Conservation (phyloP, 2,113 vertebrate species). For the Casuarius casuarius region DNA sequence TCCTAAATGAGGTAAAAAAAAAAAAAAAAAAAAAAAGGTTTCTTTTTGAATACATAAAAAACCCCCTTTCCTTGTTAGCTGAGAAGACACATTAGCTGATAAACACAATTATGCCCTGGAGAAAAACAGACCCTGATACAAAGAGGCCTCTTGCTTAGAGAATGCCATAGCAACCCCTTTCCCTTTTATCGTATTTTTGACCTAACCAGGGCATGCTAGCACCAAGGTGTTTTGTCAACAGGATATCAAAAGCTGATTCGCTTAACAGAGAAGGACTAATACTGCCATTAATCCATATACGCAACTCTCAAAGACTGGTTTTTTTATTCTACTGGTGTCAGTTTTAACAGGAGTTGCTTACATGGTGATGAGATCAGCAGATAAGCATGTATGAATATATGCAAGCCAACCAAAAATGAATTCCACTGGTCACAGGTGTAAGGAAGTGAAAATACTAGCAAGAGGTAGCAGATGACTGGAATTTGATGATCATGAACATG, state of each 20-base stretch:
- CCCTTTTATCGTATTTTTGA: slow-evolving; percentile 43
- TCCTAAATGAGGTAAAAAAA: slow-evolving; percentile 85
- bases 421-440: slow-evolving; percentile 54
- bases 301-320: background rate
- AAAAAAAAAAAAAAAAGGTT: slow-evolving; percentile 55
- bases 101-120: slow-evolving; percentile 51
- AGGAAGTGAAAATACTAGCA: slow-evolving; percentile 56
- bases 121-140: slow-evolving; percentile 45
- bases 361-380: slow-evolving; percentile 27
- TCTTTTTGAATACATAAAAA: slow-evolving; percentile 20
- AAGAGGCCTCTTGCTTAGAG: slow-evolving; percentile 32
- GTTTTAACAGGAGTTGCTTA: slow-evolving; percentile 31
- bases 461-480: slow-evolving; percentile 74
- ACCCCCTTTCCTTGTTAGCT: slow-evolving; percentile 32
- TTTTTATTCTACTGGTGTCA: background rate
- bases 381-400: slow-evolving; percentile 7
- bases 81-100: slow-evolving; percentile 71
- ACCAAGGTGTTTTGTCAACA: slow-evolving; percentile 79
- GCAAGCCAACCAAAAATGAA: slow-evolving; percentile 45
- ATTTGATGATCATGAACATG: slow-evolving; percentile 17
- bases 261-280: slow-evolving; percentile 13
- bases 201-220: slow-evolving; percentile 79
- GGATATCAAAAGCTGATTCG: slow-evolving; percentile 35
- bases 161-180: slow-evolving; percentile 47
- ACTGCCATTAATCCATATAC: background rate